Evolutionary conservation across 2,113 vertebrate genomes (phyloP), one percentile per base, ranked within the genome.

Genomic region (Lonchura striata): DNA sequence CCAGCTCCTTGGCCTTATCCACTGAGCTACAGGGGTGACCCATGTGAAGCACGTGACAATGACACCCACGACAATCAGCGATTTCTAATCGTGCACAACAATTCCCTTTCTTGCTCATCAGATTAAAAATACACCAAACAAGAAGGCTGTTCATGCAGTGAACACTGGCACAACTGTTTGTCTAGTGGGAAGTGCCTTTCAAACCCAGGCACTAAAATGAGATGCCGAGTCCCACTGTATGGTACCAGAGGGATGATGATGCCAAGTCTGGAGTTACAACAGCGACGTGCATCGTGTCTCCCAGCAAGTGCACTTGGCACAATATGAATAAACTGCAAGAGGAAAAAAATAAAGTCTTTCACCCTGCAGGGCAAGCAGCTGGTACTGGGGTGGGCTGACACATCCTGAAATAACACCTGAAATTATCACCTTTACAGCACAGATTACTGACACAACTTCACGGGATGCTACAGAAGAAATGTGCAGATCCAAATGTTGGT

Each of bases 101-200:
- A 95, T 96, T 83, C 88, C 78, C 37, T 78, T 92, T 84, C 93
- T 95, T 33, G 71, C 84, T 86, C 72, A 74, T 50, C 63, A 52
- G 80, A 90, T 72, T 91, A 91, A 82, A 93, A 93, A 79, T 42
- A 61, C 53, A 39, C 54, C 63, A 27, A 78, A 92, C 80, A 96
- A 92, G 75, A 31, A 31, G 61, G 75, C 90, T 68, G 91, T 96
- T 97, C 93, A 96, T 85, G 37, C 79, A 88, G 86, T 6, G 78
- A 96, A 97, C 96, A 97, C 92, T 95, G 94, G 63, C 90, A 82
- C 80, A 91, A 95, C 95, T 97, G 93, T 97, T 93, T 93, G 87
- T 90, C 52, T n/a, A 54, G 84, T 56, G 86, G 86, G 87, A 95
- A 79, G 46, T 7, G 95, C 90, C 93, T 96, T 92, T 96, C 96